Conservation (phyloP, 2,888 invertebrate genomes). For the Platerodrilus igneus region DNA sequence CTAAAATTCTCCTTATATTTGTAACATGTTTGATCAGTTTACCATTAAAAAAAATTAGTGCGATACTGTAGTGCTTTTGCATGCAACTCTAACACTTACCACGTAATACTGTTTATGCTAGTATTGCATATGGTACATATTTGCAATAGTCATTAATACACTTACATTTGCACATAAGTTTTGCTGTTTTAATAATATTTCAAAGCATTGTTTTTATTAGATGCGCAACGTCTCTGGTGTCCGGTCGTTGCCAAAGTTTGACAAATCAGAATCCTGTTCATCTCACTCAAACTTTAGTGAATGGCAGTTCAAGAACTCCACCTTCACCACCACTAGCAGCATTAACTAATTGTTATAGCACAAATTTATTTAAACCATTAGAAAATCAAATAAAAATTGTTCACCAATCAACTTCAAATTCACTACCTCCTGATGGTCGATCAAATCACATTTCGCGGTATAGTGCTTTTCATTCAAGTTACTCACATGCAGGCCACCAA, state of each 20-base stretch:
- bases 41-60: too few relatives aligned
- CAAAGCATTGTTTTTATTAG: slow-evolving; percentile 20
- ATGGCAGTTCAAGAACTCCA: slow-evolving; percentile 28
- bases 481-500: slow-evolving; percentile 25
- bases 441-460: slow-evolving; percentile 37
- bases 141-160: too few relatives aligned
- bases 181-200: background rate
- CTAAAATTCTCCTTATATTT: too few relatives aligned
- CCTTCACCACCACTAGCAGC: slow-evolving; percentile 13
- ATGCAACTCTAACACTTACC: too few relatives aligned
- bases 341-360: slow-evolving; percentile 14
- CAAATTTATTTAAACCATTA: slow-evolving; percentile 17
- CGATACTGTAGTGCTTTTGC: too few relatives aligned
- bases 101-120: too few relatives aligned
- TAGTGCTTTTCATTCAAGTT: slow-evolving; percentile 35
- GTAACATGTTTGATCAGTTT: too few relatives aligned
- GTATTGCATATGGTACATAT: too few relatives aligned
- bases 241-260: slow-evolving; percentile 17
- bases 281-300: slow-evolving; percentile 33
- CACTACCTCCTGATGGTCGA: slow-evolving; percentile 33
- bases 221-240: slow-evolving; percentile 32
- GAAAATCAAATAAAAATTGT: slow-evolving; percentile 21
- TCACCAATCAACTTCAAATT: slow-evolving; percentile 27
- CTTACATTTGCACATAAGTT: too few relatives aligned
- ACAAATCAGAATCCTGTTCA: slow-evolving; percentile 33